phyloP scores from a whole-genome alignment of 2,888 invertebrate genomes.

The Xestia sexstrigata region DNA sequence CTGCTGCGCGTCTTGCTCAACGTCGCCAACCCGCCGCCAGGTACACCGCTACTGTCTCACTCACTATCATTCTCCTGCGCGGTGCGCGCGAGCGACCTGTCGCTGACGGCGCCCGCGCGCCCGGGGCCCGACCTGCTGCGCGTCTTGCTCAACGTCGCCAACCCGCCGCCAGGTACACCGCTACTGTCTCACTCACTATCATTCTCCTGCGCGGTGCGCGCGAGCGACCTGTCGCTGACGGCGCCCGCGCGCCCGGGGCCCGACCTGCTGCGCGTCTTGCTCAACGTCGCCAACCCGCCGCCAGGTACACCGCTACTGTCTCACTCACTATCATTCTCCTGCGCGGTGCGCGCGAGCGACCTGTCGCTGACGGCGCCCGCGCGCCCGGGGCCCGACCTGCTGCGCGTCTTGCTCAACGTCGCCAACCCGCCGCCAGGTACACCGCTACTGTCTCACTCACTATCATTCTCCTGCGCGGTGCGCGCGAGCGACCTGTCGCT shows the following conservation, averaged over 20 bases:
- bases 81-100: slow-evolving; percentile 84
- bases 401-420: slow-evolving; percentile 76
- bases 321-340: no score
- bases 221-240: slow-evolving; percentile 85
- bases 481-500: no score
- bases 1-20: slow-evolving; percentile 76
- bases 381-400: slow-evolving; percentile 78
- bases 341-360: slow-evolving; percentile 83
- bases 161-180: slow-evolving; percentile 74
- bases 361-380: slow-evolving; percentile 82
- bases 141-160: slow-evolving; percentile 74
- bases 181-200: background rate
- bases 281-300: slow-evolving; percentile 74
- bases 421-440: slow-evolving; percentile 73
- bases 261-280: slow-evolving; percentile 76
- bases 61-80: slow-evolving; percentile 54
- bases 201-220: slow-evolving; percentile 75
- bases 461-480: no score
- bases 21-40: slow-evolving; percentile 74
- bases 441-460: no score
- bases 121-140: slow-evolving; percentile 78
- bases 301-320: slow-evolving; percentile 67
- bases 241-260: slow-evolving; percentile 80
- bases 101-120: slow-evolving; percentile 81
- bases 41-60: slow-evolving; percentile 61